Base-by-base conservation (phyloP, 2,797 vertebrate species). In the Argya squamiceps region DNA sequence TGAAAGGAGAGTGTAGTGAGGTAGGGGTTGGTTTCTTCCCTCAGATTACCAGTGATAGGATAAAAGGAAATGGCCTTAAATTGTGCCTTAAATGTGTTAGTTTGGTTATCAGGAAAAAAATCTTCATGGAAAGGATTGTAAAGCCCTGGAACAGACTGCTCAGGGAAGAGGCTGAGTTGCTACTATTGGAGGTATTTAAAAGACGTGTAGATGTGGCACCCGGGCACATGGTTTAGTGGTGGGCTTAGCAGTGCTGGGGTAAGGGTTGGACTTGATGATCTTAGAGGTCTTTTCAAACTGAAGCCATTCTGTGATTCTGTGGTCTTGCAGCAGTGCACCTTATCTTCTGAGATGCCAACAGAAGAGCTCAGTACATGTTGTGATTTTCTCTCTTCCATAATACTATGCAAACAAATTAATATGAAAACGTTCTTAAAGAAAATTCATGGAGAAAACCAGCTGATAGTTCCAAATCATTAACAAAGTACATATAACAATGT, bases 401-500 rank as follows among this genome's bases (percentile, higher is more conserved):
- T 8, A 55, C 10, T 73, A 64, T 55, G 34, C 36, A 82, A 91
- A 55, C 4, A 50, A 68, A 60, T 56, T 76, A 81, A 88, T 60
- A 65, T 10, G 11, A 91, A 92, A 84, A 36, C 49, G 8, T 50
- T 84, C 53, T 71, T 88, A 47, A 81, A 78, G 76, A 93, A 88
- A 82, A 92, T 53, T 16, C 52, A 53, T 4, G 16, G 43, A 70
- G 36, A 94, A 94, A 91, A 71, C 8, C 12, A 85, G 55, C 16
- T 63, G 64, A 84, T 41, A 60, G 44, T 78, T 97, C 89, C 78
- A 81, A 84, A 82, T 89, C 62, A 77, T 96, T 92, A 88, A 76
- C 36, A 64, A 88, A 90, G 68, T 80, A 70, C 84, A 93, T 56
- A 37, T 53, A 58, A 83, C 46, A 80, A 53, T 15, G 34, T 70